These are phyloP conservation scores for Mormyrops attenuatus DNA, from an alignment of 2,797 vertebrate species.

Conservation along the genomic window DNA sequence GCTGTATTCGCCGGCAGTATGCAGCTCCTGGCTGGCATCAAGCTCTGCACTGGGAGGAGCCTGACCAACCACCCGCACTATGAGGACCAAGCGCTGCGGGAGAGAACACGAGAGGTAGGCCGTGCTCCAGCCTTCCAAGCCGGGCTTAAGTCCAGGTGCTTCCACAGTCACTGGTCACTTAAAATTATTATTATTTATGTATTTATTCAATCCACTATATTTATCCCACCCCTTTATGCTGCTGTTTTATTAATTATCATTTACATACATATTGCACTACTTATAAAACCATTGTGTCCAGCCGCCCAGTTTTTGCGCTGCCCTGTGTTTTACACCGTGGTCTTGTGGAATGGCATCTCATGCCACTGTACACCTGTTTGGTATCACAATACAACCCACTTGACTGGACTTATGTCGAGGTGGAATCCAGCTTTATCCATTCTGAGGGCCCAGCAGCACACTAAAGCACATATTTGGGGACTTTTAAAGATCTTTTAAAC, in stretches of 20 bases:
- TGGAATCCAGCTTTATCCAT: neutral
- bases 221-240: neutral
- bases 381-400: neutral
- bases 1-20: slow-evolving; percentile 97
- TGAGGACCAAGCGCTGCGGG: slow-evolving; percentile 84
- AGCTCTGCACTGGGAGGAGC: slow-evolving; percentile 89
- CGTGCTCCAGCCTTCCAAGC: neutral
- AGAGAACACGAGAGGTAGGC: slow-evolving; percentile 84
- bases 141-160: neutral
- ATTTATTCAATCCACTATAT: neutral
- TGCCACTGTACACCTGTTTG: neutral
- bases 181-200: neutral
- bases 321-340: neutral
- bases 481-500: neutral
- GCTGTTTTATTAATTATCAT: neutral
- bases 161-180: neutral
- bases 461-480: neutral
- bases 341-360: neutral
- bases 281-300: neutral
- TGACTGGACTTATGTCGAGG: neutral
- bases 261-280: neutral
- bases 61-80: slow-evolving; percentile 98
- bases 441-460: neutral
- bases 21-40: slow-evolving; percentile 95
- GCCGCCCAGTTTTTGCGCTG: neutral